Evolutionary conservation across 2,113 vertebrate genomes (phyloP), one percentile per base, ranked within the genome.

Genomic region (Pseudorasbora parva): DNA sequence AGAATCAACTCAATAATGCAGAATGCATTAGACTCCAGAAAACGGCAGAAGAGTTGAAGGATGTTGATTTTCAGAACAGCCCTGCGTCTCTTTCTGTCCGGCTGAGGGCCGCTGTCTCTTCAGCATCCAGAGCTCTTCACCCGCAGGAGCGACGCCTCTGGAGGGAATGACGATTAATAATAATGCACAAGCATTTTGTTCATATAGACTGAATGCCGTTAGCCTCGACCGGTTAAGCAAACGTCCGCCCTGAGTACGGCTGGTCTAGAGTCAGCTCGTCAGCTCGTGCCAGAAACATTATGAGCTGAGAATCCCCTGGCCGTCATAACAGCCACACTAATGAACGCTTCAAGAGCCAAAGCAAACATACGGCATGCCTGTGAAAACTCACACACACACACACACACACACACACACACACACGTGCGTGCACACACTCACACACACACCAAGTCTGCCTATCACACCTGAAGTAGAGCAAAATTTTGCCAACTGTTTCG

Each of bases 151-250:
- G n/a, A 3, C 2, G 5, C 69, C 41, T 25, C 69, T 47, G 37
- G 21, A 47, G 33, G 5, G 33, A 41, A 15, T 51, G 23, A 15
- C 30, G 45, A 30, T 11, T 74, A 30, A 17, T 8, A 4, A 30
- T 30, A 51, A 19, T 30, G 25, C 12, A 74, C 19, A 5, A 11
- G 8, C 9, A 11, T 19, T 71, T 45, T 71, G n/a, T 71, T 45
- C 11, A 71, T 75, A 0, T 90, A 78, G 91, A 69, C 17, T 90
- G 87, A 71, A 78, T 86, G 59, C 85, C 57, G 19, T 81, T 86
- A 75, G 56, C 73, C 25, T 68, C 17, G 17, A 15, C 27, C 1
- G 76, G 12, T 56, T 21, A 41, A 68, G 54, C 62, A 25, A 6
- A 60, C 54, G 8, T 33, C 4, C 56, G 19, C 9, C 41, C 43